Conservation (phyloP, 53 echinoderm and acorn worm species). For the Hippasteria phrygiana region DNA sequence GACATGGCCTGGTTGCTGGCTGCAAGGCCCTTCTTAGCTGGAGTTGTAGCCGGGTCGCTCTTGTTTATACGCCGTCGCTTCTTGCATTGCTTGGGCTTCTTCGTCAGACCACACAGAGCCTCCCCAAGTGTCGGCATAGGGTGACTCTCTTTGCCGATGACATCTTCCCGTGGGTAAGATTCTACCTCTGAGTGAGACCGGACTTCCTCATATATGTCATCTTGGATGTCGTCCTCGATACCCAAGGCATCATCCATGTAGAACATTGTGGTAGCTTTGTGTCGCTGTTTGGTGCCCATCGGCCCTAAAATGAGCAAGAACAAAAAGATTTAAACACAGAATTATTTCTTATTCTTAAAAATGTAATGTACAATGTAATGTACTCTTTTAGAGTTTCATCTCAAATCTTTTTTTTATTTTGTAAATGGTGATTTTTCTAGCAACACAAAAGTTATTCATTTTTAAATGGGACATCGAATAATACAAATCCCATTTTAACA, state of each 20-base stretch:
- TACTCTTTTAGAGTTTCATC: no score
- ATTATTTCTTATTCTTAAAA: no score
- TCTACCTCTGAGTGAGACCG: neutral
- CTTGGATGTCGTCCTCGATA: neutral
- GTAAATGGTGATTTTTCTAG: no score
- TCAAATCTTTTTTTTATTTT: no score
- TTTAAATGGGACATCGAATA: no score
- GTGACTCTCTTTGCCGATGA: neutral
- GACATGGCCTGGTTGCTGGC: constrained; percentile 9
- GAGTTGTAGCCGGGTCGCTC: neutral
- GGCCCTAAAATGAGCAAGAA: neutral
- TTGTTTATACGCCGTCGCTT: neutral
- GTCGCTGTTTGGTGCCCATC: constrained; percentile 13
- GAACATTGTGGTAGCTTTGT: neutral
- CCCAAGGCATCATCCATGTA: constrained; percentile 16
- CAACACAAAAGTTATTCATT: no score
- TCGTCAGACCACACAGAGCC: neutral
- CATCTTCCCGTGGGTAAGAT: neutral
- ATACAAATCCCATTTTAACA: no score
- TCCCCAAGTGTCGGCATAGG: neutral
- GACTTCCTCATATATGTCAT: constrained; percentile 24
- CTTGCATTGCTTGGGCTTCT: neutral
- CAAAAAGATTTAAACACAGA: neutral
- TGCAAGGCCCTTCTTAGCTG: neutral
- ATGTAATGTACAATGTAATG: no score